A percentile compares a stretch with the other conserved stretches of the same genome.
phyloP scores from a whole-genome alignment of 2,888 invertebrate species.

The Drosophila mimetica region DNA sequence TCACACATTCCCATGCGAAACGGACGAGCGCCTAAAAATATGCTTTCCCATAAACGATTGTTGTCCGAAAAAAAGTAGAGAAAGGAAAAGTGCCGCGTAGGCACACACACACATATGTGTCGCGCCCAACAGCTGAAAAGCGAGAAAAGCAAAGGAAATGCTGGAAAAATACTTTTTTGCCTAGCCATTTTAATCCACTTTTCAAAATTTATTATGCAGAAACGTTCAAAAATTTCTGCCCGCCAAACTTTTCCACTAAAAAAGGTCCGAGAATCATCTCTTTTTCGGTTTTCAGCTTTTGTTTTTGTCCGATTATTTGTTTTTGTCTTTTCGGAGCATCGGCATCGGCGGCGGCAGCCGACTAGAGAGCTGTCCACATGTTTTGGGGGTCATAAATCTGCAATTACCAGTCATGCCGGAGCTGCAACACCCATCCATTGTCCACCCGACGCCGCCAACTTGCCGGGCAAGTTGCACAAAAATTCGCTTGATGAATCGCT shows the following conservation, averaged over 20 bases:
- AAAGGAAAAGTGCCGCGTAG: conserved; percentile 53
- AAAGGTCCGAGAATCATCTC: conserved; percentile 16
- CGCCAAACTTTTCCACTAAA: conserved; percentile 46
- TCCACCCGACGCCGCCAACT: conserved; percentile 17
- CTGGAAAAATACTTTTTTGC: conserved; percentile 48
- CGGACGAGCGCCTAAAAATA: conserved; percentile 57
- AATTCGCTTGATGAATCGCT: conserved; percentile 52
- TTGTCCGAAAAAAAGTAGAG: conserved; percentile 20
- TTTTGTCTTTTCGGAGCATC: conserved; percentile 1
- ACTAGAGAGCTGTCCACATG: conserved; percentile 63
- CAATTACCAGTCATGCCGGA: conserved; percentile 69
- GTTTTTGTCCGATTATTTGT: not conserved
- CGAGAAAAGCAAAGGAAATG: not conserved
- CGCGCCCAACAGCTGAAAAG: not conserved
- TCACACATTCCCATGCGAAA: conserved; percentile 37
- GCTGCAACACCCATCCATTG: conserved; percentile 14
- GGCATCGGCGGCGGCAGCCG: conserved; percentile 8
- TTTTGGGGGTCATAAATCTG: conserved; percentile 67
- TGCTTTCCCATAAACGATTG: conserved; percentile 45
- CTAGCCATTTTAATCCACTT: conserved; percentile 69
- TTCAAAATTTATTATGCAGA: conserved; percentile 73
- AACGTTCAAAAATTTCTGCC: conserved; percentile 62
- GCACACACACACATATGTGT: not conserved
- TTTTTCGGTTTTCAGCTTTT: conserved; percentile 9
- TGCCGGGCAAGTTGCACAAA: conserved; percentile 30